phyloP scores from a whole-genome alignment of 1,140 invertebrate genomes.

The Uloborus diversus region DNA sequence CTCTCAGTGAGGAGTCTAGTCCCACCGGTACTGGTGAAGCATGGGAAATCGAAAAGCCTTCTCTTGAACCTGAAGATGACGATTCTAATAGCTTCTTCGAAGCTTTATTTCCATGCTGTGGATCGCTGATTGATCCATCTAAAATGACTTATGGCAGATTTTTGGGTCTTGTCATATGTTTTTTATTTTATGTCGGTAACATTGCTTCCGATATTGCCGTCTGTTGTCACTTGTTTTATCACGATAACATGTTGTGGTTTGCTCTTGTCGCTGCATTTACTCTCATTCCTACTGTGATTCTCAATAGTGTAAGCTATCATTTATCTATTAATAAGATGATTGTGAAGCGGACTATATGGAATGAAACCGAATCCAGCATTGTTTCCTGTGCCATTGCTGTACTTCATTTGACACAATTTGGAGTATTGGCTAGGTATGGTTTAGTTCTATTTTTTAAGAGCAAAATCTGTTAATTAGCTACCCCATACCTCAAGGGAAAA shows the following conservation, averaged over 20 bases:
- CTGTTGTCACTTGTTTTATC: constrained; percentile 23
- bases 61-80: constrained; percentile 5
- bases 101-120: constrained; percentile 27
- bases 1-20: constrained; percentile 49
- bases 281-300: constrained; percentile 37
- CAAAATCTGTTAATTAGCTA: too few species aligned
- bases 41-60: constrained; percentile 39
- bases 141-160: constrained; percentile 6
- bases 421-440: constrained; percentile 23
- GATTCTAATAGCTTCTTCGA: background rate
- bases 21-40: constrained; percentile 18
- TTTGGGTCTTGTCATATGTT: constrained; percentile 20
- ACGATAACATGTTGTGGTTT: constrained; percentile 44
- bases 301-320: constrained; percentile 40
- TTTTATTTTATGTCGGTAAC: constrained; percentile 32
- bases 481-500: too few species aligned
- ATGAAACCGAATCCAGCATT: constrained; percentile 17
- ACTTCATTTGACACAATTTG: constrained; percentile 40
- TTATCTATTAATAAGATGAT: constrained; percentile 42
- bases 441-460: too few species aligned
- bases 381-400: constrained; percentile 17
- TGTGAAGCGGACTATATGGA: constrained; percentile 39
- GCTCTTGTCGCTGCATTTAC: constrained; percentile 31
- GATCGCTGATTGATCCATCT: constrained; percentile 30
- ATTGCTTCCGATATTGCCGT: constrained; percentile 24